Evolutionary conservation across 1,140 invertebrate genomes (phyloP), one percentile per base, ranked within the genome.

Genomic region (Lepidurus packardi): DNA sequence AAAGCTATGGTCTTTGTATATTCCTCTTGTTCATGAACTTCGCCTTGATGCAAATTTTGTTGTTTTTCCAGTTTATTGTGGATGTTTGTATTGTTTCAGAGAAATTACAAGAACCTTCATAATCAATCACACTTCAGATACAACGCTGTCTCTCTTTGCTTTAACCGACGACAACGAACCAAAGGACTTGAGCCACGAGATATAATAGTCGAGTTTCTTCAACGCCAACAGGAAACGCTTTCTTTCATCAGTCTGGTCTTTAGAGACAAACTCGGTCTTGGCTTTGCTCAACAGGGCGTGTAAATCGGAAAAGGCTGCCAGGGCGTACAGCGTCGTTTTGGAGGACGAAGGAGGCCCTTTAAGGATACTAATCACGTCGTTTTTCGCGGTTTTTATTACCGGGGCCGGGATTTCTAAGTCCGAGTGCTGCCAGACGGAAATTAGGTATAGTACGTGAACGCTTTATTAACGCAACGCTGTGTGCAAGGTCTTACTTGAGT

Each of bases 281-380:
- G 21, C 75, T 65, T 65, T 65, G 47, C 11, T 45, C 7, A 77
- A 1, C 24, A 77, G 43, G 24, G 24, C 24, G 16, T 77, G 75
- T 16, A 77, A 11, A 16, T 77, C 75, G 7, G 75, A 77, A 25
- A 77, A n/a, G 47, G 75, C 75, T 34, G 75, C 75, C 9, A 77
- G 21, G 75, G 13, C 42, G 75, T 77, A 44, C 7, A 24, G 1
- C 13, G 75, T 43, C 4, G 21, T 42, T 43, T 47, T 42, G 24
- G 24, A 16, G 6, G 75, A 13, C 1, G 75, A 45, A 11, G 75
- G 75, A 11, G 75, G 75, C n/a, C 75, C 75, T 47, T 77, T 77
- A 25, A 77, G 21, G 41, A 77, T 77, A 21, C 24, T 21, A 9
- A 43, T 21, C 4, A 77, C 41, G 75, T 77, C 75, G 24, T 21